These are phyloP conservation scores for Rutpela maculata DNA, from an alignment of 2,888 invertebrate genomes.

Conservation along the genomic window DNA sequence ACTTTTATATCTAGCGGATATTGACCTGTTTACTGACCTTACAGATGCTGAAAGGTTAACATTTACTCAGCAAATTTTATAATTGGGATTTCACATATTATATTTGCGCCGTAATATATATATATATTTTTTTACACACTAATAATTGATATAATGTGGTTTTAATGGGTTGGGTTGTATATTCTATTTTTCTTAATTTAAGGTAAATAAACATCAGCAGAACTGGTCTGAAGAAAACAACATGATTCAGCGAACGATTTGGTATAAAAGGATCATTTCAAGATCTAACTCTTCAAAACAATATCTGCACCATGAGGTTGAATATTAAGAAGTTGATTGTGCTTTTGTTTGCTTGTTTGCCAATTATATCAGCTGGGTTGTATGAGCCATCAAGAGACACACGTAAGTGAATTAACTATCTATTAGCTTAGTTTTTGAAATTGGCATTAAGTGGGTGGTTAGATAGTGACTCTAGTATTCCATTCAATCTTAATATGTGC, in stretches of 20 bases:
- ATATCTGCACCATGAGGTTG: neutral
- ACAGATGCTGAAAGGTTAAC: too few species aligned
- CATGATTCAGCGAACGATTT: too few species aligned
- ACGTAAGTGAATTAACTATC: neutral
- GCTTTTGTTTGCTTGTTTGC: neutral
- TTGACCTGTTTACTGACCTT: too few species aligned
- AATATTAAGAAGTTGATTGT: neutral
- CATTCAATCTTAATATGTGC: too few species aligned
- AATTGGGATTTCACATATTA: too few species aligned
- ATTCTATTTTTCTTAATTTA: neutral
- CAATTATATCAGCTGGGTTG: neutral
- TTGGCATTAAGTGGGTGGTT: too few species aligned
- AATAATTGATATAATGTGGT: neutral
- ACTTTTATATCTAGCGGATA: too few species aligned
- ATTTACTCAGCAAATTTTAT: too few species aligned
- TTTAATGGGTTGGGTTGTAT: neutral
- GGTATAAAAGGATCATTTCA: conserved; percentile 1
- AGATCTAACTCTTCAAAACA: neutral
- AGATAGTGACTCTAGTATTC: too few species aligned
- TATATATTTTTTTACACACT: too few species aligned
- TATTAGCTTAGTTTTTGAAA: too few species aligned
- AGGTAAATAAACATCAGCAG: neutral
- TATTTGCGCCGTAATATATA: too few species aligned
- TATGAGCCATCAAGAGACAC: neutral
- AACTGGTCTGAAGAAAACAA: neutral